Evolutionary conservation across 2,888 invertebrate species (phyloP), one percentile per base, ranked within the genome.

Genomic region (Augochlorella aurata): DNA sequence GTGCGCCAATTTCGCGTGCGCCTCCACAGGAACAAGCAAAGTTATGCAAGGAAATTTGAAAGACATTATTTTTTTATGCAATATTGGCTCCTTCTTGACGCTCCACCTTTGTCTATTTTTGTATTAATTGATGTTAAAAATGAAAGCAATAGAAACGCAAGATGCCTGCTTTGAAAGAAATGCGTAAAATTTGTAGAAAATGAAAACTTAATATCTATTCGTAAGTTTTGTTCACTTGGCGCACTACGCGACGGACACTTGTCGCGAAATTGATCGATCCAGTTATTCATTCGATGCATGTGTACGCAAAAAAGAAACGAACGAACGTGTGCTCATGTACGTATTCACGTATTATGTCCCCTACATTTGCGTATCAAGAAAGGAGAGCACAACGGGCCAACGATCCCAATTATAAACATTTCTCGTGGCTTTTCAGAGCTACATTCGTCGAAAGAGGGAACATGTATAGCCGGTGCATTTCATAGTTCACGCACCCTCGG

Each of bases 331-430:
- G 45, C 24, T 21, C 44, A 44, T 24, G 61, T 47, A n/a, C 24
- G 65, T 65, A 52, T 72, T 10, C 45, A 3, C 45, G 29, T 29
- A 10, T 49, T n/a, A 38, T 45, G n/a, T 38, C 63, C 63, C 63
- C 44, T 16, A 29, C 50, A 21, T 21, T 21, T 47, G 61, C 45
- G 68, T 65, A 79, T 12, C 69, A 72, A 81, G 80, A 63, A 74
- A 72, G 66, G 79, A 74, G 83, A 81, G 81, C 77, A 79, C 38
- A 82, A 75, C 79, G 85, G 87, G 87, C 88, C 88, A 90, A 90
- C 92, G 92, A 93, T 93, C 90, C 91, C 92, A 93, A 93, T 93
- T 92, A 93, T 91, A 92, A 93, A 93, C 91, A 93, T 91, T 92
- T 91, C 92, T 90, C 89, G 89, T 91, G 87, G 90, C 90, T 90